These are phyloP conservation scores for Cerastoderma edule DNA, from an alignment of 2,888 invertebrate species.

Conservation along the genomic window DNA sequence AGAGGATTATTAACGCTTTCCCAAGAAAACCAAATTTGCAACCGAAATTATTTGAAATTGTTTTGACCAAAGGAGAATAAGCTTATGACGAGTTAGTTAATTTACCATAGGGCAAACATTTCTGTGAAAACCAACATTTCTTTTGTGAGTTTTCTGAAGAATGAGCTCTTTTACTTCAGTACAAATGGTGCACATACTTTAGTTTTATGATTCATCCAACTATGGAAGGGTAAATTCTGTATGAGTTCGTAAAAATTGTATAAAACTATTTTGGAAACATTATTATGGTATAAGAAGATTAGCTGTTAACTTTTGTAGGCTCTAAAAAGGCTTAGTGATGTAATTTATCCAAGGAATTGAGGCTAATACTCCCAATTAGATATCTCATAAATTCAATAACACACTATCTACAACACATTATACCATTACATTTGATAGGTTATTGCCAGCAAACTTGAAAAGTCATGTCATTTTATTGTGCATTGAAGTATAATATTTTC, in stretches of 20 bases:
- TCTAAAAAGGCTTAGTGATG: conserved; percentile 27
- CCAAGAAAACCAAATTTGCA: too few relatives aligned
- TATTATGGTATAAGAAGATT: conserved; percentile 21
- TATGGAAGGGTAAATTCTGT: neutral
- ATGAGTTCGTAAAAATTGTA: conserved; percentile 4
- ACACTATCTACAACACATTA: neutral
- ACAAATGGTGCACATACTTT: too few relatives aligned
- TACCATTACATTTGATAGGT: neutral
- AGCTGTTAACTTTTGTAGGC: conserved; percentile 26
- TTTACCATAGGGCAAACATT: too few relatives aligned
- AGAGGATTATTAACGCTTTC: too few relatives aligned
- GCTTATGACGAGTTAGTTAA: too few relatives aligned
- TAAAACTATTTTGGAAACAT: conserved; percentile 22
- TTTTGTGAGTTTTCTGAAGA: too few relatives aligned
- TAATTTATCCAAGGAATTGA: conserved; percentile 39
- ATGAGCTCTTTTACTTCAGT: too few relatives aligned
- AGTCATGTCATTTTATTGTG: conserved; percentile 3
- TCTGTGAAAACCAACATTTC: too few relatives aligned
- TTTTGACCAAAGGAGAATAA: too few relatives aligned
- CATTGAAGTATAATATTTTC: conserved; percentile 10
- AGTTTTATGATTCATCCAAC: neutral
- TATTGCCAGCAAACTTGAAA: neutral
- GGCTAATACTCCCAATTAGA: conserved; percentile 21
- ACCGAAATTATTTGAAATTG: too few relatives aligned
- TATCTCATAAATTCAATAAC: neutral